Conservation (phyloP, 2,797 vertebrate genomes). For the Malurus leucopterus region DNA sequence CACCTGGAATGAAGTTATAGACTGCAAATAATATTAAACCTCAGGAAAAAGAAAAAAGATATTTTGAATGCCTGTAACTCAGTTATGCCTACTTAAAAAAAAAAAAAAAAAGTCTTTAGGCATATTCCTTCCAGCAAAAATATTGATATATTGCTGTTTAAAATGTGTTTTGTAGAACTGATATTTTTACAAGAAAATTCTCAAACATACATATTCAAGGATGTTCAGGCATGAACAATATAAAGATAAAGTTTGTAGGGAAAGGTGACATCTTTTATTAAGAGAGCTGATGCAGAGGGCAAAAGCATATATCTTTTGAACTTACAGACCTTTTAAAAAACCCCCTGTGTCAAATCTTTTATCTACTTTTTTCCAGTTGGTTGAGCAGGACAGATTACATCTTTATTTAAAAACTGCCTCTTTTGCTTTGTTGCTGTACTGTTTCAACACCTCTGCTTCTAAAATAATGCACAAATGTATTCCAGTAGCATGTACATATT, state of each 20-base stretch:
- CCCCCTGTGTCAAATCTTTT: neutral
- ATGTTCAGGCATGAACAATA: neutral
- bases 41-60: accelerated
- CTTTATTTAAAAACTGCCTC: neutral
- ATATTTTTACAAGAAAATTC: neutral
- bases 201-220: neutral
- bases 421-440: neutral
- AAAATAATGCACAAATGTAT: neutral
- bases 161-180: neutral
- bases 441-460: neutral
- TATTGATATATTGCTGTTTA: neutral
- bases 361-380: neutral
- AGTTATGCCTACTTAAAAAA: neutral
- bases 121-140: neutral
- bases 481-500: neutral
- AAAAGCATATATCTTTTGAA: neutral
- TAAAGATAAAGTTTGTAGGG: neutral
- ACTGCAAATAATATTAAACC: neutral
- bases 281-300: neutral
- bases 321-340: neutral
- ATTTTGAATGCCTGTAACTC: neutral
- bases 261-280: neutral
- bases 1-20: neutral
- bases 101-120: neutral
- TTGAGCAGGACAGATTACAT: neutral